Evolutionary conservation across 1,140 invertebrate species (phyloP).

Genomic region (Bicyclus anynana): DNA sequence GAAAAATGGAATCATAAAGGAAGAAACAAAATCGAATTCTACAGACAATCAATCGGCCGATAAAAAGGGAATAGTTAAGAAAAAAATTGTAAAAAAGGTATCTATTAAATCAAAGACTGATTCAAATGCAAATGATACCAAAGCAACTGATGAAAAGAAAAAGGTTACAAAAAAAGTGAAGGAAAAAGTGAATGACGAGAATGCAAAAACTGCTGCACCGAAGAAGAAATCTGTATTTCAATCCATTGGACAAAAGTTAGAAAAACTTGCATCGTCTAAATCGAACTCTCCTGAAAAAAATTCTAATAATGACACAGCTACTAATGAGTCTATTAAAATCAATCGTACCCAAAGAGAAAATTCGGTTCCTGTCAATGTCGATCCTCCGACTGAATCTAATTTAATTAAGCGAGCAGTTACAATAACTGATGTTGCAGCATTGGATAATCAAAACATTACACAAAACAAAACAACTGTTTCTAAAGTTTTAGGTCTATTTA

Average conservation of each 20-base stretch:
- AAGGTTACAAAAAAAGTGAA: slow-evolving; percentile 68
- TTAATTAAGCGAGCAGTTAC: slow-evolving; percentile 83
- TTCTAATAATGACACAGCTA: slow-evolving; percentile 37
- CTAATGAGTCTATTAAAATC: slow-evolving; percentile 47
- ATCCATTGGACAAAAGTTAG: slow-evolving; percentile 82
- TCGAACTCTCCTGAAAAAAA: slow-evolving; percentile 68
- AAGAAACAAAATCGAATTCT: slow-evolving; percentile 34
- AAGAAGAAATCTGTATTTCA: slow-evolving; percentile 79
- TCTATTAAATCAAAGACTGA: slow-evolving; percentile 66
- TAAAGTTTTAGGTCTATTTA: slow-evolving; percentile 85
- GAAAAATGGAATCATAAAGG: slow-evolving; percentile 34
- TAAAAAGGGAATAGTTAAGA: slow-evolving; percentile 68
- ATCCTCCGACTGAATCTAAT: slow-evolving; percentile 77
- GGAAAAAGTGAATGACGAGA: slow-evolving; percentile 67
- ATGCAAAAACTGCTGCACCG: slow-evolving; percentile 54
- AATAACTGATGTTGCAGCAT: slow-evolving; percentile 80
- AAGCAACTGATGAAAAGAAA: slow-evolving; percentile 56
- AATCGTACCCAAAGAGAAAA: slow-evolving; percentile 79
- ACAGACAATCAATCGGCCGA: slow-evolving; percentile 49
- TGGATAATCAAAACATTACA: slow-evolving; percentile 52
- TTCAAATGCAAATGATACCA: slow-evolving; percentile 42
- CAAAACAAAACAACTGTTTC: slow-evolving; percentile 79
- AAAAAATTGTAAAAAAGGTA: slow-evolving; percentile 75
- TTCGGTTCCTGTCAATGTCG: slow-evolving; percentile 78
- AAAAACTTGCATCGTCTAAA: slow-evolving; percentile 78